A percentile compares a stretch with the other conserved stretches of the same genome.
These are phyloP conservation scores for Lepilemur septentrionalis DNA, from an alignment of 2,797 vertebrate genomes.

Conservation along the genomic window DNA sequence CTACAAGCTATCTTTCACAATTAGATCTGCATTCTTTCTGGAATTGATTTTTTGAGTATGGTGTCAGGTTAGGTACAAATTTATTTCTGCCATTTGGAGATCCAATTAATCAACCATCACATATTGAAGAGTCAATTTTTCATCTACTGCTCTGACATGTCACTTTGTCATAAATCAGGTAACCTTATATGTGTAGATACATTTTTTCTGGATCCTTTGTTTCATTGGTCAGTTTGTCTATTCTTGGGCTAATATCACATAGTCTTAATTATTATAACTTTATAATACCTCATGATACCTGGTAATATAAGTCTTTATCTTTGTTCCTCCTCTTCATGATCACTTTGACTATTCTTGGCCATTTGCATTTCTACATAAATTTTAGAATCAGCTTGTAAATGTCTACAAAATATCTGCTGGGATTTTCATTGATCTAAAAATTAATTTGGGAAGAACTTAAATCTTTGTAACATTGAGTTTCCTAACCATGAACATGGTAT, in stretches of 20 bases:
- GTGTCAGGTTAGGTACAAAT: neutral
- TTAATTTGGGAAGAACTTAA: neutral
- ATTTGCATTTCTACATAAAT: constrained; percentile 10
- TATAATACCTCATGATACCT: neutral
- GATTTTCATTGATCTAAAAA: constrained; percentile 3
- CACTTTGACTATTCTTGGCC: neutral
- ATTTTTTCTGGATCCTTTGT: neutral
- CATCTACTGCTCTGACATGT: neutral
- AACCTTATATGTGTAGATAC: neutral
- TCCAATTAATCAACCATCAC: neutral
- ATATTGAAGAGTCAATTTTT: neutral
- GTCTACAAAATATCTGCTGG: neutral
- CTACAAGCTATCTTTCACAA: neutral
- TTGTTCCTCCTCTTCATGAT: neutral
- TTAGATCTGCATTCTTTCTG: neutral
- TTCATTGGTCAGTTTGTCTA: neutral
- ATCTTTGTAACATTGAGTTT: neutral
- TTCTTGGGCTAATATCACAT: neutral
- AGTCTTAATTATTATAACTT: neutral
- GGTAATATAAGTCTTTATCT: neutral
- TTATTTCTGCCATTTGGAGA: constrained; percentile 24
- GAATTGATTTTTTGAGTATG: neutral
- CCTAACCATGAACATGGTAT: constrained; percentile 14
- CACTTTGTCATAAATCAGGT: constrained; percentile 15
- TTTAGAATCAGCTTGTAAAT: neutral